These are phyloP conservation scores for Hyles lineata DNA, from an alignment of 2,888 invertebrate genomes.

Conservation along the genomic window DNA sequence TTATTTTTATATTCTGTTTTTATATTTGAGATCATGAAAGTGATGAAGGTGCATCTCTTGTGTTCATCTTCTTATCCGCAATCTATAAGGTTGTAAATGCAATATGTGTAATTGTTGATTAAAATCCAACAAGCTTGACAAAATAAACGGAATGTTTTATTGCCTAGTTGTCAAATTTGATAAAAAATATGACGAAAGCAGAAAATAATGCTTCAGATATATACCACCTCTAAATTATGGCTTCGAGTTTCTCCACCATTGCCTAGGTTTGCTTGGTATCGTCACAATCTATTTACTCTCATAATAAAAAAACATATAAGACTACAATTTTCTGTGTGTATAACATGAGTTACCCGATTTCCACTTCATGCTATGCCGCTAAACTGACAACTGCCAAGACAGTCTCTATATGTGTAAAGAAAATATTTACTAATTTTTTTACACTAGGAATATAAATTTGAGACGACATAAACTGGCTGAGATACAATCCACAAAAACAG, in stretches of 20 bases:
- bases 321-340: no score
- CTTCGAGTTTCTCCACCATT: not conserved
- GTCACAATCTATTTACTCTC: no score
- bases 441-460: not conserved
- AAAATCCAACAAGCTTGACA: constrained; percentile 17
- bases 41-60: constrained; percentile 27
- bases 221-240: not conserved
- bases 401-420: no score
- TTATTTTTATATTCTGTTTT: constrained; percentile 4
- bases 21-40: constrained; percentile 29
- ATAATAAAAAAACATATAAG: no score
- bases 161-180: constrained; percentile 19
- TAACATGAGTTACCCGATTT: no score
- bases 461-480: not conserved
- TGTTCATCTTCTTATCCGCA: constrained; percentile 18
- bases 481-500: not conserved
- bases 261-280: no score
- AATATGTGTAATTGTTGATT: constrained; percentile 26
- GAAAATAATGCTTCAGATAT: not conserved
- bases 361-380: no score
- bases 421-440: not conserved
- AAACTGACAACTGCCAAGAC: no score
- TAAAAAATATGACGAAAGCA: constrained; percentile 10
- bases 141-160: constrained; percentile 22
- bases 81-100: constrained; percentile 24